Evolutionary conservation across 2,113 vertebrate species (phyloP), one percentile per base, ranked within the genome.

Genomic region (Polypterus bichir): DNA sequence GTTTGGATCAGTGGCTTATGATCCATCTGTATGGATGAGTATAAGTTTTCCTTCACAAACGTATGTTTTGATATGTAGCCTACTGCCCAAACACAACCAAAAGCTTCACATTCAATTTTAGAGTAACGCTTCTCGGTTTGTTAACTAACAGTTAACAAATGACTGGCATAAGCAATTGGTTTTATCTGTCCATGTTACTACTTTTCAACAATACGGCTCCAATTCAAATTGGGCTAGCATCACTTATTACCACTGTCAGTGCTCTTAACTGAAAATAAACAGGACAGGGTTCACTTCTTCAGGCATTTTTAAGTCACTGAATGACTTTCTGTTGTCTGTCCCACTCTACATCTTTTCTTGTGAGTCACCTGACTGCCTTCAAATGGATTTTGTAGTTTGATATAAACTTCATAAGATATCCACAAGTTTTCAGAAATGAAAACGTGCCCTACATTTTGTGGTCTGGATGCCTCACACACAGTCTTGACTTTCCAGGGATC

Each of bases 211-310:
- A 56, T 46, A 69, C 48, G 44, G 67, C 64, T 55, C 67, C 56
- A 9, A 68, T 59, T 54, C 62, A 62, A 10, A 62, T 51, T 62
- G 63, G 55, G 53, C 62, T 68, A 47, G 59, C 59, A 52, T 68
- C 66, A 64, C 52, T 60, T 48, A 68, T 68, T 9, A 68, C 62
- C n/a, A 61, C 54, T 57, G 57, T 68, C 27, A 11, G 66, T 64
- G 59, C 63, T 54, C 59, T 49, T 11, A 63, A 9, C 49, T 65
- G 59, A 7, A 63, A 66, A 48, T 68, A 66, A 47, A 65, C 62
- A 4, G 64, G 59, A 55, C 62, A 55, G 44, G 64, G 61, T 49
- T 66, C 62, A 64, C 68, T 64, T 49, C 27, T 27, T 51, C 62
- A 60, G 7, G 59, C 54, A 9, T 49, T 63, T 66, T 61, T 8